These are phyloP conservation scores for Drusus annulatus DNA, from an alignment of 1,140 invertebrate species.

Conservation along the genomic window DNA sequence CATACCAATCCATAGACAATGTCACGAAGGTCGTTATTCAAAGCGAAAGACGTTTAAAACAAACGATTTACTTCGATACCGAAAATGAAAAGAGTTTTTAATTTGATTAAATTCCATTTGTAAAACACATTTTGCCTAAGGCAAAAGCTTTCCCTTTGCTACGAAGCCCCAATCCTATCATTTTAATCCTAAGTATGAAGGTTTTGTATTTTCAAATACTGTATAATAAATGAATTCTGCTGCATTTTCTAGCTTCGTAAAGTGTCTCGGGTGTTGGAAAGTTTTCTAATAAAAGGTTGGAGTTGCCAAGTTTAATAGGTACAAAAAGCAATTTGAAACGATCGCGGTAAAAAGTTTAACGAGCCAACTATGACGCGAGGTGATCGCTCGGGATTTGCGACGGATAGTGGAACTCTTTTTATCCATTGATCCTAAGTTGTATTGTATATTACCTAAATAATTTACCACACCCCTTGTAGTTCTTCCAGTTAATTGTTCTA, in stretches of 20 bases:
- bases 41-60: too few relatives aligned
- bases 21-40: too few relatives aligned
- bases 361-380: neutral
- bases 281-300: neutral
- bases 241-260: neutral
- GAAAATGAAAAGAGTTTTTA: too few relatives aligned
- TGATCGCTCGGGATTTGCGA: neutral
- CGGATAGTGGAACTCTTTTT: neutral
- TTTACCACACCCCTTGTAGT: too few relatives aligned
- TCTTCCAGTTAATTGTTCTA: too few relatives aligned
- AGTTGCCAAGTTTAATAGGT: neutral
- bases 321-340: conserved; percentile 8
- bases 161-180: too few relatives aligned
- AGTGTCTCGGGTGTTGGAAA: neutral
- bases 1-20: too few relatives aligned
- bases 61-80: too few relatives aligned
- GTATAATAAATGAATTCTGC: neutral
- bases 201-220: neutral
- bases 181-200: neutral
- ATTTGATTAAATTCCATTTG: too few relatives aligned
- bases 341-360: neutral
- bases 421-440: neutral
- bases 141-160: too few relatives aligned
- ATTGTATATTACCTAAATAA: too few relatives aligned
- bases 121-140: too few relatives aligned